Evolutionary conservation across 53 echinoderm and acorn worm species (phyloP).

Genomic region (Paelopatides confundens): DNA sequence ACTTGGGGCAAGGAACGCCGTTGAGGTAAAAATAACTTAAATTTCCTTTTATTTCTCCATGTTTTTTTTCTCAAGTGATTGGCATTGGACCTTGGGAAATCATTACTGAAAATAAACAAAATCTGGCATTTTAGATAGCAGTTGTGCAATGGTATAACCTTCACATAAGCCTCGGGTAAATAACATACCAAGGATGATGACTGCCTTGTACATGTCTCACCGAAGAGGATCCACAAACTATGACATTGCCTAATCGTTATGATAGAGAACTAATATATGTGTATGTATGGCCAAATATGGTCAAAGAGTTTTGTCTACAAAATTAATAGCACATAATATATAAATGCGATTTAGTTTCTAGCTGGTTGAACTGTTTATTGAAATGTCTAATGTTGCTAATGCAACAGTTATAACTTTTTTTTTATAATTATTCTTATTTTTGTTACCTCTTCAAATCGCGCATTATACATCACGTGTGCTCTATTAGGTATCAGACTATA

Average conservation of each 20-base stretch:
- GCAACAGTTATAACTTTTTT: no score
- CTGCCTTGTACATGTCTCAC: not conserved
- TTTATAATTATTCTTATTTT: no score
- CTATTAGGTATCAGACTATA: no score
- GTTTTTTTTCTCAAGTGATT: not conserved
- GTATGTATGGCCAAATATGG: no score
- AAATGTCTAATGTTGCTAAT: no score
- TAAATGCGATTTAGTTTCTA: no score
- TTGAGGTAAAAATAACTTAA: conserved; percentile 30
- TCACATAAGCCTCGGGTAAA: conserved; percentile 8
- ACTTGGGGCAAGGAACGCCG: conserved; percentile 16
- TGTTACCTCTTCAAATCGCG: no score
- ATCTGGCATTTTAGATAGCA: not conserved
- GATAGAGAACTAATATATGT: no score
- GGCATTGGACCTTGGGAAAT: conserved; percentile 17
- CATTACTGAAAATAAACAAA: conserved; percentile 40
- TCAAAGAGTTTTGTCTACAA: no score
- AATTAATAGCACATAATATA: no score
- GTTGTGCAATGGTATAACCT: not conserved
- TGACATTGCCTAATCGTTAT: not conserved
- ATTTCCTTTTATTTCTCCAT: not conserved
- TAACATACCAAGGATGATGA: not conserved
- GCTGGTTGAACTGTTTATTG: no score
- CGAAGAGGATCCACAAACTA: not conserved
- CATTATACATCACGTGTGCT: no score